Conservation (phyloP, 2,888 invertebrate genomes). For the Pteria penguin region DNA sequence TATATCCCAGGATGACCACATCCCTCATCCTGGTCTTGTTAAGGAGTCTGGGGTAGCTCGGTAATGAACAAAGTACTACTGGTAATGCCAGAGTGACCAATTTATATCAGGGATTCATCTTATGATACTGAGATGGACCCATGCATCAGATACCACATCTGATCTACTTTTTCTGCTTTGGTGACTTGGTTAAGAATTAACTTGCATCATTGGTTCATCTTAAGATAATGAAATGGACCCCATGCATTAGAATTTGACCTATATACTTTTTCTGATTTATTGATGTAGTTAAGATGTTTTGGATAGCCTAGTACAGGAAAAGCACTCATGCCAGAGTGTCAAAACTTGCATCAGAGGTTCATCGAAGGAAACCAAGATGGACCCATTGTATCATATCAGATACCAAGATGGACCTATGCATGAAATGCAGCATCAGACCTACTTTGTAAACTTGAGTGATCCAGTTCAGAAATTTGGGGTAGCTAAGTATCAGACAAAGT, state of each 20-base stretch:
- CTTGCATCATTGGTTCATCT: no score
- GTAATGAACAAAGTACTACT: not conserved
- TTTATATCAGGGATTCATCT: no score
- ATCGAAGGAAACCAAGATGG: no score
- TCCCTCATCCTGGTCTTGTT: not conserved
- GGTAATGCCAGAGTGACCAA: not conserved
- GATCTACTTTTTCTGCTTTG: not conserved
- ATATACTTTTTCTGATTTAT: not conserved
- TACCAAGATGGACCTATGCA: no score
- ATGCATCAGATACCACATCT: not conserved
- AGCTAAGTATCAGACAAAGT: no score
- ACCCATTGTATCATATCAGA: no score
- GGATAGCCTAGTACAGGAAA: not conserved
- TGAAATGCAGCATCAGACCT: no score
- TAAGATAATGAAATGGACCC: not conserved
- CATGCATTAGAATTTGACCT: not conserved
- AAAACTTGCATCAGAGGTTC: not conserved
- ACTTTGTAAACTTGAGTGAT: no score
- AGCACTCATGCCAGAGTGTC: not conserved
- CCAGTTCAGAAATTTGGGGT: no score
- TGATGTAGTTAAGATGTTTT: no score
- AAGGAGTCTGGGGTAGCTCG: not conserved
- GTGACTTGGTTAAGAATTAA: not conserved
- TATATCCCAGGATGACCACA: no score
- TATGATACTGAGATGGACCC: not conserved